Evolutionary conservation across 2,113 vertebrate species (phyloP).

Genomic region (Tyrannus savana): DNA sequence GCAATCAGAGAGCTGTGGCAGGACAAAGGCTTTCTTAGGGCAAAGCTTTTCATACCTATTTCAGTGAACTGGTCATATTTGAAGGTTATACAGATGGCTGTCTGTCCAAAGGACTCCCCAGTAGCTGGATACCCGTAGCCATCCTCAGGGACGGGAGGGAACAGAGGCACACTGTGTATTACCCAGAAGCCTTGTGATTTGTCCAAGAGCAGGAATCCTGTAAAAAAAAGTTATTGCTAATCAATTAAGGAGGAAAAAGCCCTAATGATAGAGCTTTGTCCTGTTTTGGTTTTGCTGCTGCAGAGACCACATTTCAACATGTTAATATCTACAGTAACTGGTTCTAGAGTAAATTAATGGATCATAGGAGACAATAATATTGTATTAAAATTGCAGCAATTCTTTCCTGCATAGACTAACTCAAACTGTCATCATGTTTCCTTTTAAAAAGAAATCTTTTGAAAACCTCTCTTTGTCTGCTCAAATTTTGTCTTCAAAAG

Average conservation of each 20-base stretch:
- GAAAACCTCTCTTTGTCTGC: neutral
- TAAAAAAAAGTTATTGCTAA: neutral
- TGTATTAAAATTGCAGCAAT: neutral
- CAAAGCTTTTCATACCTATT: slow-evolving; percentile 77
- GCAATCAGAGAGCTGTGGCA: neutral
- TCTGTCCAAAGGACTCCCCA: slow-evolving; percentile 83
- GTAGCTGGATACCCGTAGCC: slow-evolving; percentile 84
- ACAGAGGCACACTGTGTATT: slow-evolving; percentile 87
- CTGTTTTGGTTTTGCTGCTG: neutral
- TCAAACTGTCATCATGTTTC: neutral
- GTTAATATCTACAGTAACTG: neutral
- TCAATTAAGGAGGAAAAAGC: neutral
- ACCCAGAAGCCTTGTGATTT: slow-evolving; percentile 89
- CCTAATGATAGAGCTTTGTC: neutral
- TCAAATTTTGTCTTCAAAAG: neutral
- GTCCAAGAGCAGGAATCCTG: slow-evolving; percentile 87
- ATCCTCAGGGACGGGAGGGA: slow-evolving; percentile 84
- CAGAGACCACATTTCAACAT: neutral
- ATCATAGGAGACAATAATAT: neutral
- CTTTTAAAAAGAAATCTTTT: neutral
- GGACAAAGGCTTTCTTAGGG: neutral
- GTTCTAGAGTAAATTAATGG: neutral
- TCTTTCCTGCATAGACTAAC: neutral
- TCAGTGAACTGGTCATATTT: slow-evolving; percentile 79
- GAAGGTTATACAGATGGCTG: slow-evolving; percentile 84